phyloP scores from a whole-genome alignment of 2,888 invertebrate genomes.

The Eledona agricola region DNA sequence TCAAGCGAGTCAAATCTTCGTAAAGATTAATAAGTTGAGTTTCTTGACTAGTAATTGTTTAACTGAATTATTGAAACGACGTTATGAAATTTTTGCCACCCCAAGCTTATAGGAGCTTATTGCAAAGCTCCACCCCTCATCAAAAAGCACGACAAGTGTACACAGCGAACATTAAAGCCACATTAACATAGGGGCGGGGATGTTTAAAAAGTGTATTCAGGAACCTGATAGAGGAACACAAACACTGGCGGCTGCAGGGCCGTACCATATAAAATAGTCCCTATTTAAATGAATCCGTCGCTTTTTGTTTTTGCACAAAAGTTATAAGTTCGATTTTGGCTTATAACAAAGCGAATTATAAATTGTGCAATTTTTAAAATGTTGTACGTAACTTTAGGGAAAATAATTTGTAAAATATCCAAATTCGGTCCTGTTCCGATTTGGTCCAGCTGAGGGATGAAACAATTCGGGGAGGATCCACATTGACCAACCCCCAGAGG shows the following conservation, averaged over 20 bases:
- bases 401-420: background rate
- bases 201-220: slow-evolving; percentile 54
- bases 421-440: slow-evolving; percentile 42
- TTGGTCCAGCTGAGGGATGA: slow-evolving; percentile 48
- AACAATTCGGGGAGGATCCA: slow-evolving; percentile 46
- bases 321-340: background rate
- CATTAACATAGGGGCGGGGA: slow-evolving; percentile 59
- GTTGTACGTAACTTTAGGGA: background rate
- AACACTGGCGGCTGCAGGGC: slow-evolving; percentile 46
- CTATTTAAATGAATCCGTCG: background rate
- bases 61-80: too few species aligned
- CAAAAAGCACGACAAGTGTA: slow-evolving; percentile 55
- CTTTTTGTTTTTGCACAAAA: background rate
- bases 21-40: too few species aligned
- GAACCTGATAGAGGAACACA: slow-evolving; percentile 55
- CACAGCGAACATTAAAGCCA: slow-evolving; percentile 56
- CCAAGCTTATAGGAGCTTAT: slow-evolving; percentile 23
- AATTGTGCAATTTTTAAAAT: background rate
- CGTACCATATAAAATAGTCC: too few species aligned
- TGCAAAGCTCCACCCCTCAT: slow-evolving; percentile 45
- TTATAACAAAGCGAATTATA: background rate
- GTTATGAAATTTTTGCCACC: slow-evolving; percentile 11
- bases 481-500: slow-evolving; percentile 54
- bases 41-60: too few species aligned
- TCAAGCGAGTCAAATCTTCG: too few species aligned